Evolutionary conservation across 2,888 invertebrate species (phyloP).

Genomic region (Arrhopalites spinosus): DNA sequence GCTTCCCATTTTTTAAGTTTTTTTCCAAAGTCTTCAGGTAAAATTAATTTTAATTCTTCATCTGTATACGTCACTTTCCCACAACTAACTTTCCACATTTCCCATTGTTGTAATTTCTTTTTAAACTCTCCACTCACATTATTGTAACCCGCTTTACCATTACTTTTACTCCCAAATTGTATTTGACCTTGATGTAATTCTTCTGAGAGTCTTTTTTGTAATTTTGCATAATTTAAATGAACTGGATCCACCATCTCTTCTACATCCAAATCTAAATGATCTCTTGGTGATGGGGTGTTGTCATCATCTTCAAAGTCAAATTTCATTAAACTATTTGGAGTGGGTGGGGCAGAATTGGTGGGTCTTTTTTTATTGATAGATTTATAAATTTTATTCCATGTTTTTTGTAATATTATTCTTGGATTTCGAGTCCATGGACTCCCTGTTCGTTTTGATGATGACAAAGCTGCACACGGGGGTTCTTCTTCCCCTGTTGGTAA

Average conservation of each 20-base stretch:
- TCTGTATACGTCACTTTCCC: slow-evolving; percentile 58
- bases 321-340: slow-evolving; percentile 38
- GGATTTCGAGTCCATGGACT: not conserved
- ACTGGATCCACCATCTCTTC: slow-evolving; percentile 39
- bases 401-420: slow-evolving; percentile 45
- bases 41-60: slow-evolving; percentile 63
- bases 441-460: not conserved
- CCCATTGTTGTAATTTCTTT: slow-evolving; percentile 86
- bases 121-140: slow-evolving; percentile 66
- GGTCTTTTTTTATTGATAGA: slow-evolving; percentile 44
- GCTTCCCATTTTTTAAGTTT: slow-evolving; percentile 86
- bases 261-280: not conserved
- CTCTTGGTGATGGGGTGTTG: not conserved
- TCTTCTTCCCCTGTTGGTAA: slow-evolving; percentile 7
- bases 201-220: slow-evolving; percentile 49
- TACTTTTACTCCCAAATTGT: slow-evolving; percentile 38
- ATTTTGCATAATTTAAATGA: slow-evolving; percentile 47
- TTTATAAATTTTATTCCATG: slow-evolving; percentile 55
- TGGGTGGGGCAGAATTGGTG: slow-evolving; percentile 41
- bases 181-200: slow-evolving; percentile 47
- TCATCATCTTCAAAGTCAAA: slow-evolving; percentile 47
- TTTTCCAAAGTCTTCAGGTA: slow-evolving; percentile 81
- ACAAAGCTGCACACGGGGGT: slow-evolving; percentile 9
- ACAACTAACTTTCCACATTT: slow-evolving; percentile 66
- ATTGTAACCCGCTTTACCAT: not conserved